Evolutionary conservation across 2,113 vertebrate species (phyloP).

Genomic region (Climacteris rufus): DNA sequence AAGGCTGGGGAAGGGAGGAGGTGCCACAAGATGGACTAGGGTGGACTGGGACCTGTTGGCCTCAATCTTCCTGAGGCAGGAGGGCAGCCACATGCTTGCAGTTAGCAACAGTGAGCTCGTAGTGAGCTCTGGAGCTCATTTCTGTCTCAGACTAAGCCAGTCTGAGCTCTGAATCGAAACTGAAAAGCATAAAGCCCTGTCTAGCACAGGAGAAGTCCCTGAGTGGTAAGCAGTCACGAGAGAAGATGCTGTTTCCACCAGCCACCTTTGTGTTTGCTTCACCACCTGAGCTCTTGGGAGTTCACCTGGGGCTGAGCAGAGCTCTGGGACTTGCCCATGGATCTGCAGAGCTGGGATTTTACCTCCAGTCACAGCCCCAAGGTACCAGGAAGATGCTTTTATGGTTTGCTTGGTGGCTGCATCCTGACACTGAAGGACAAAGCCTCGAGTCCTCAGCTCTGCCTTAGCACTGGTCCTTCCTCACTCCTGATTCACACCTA

Average conservation of each 20-base stretch:
- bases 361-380: not conserved
- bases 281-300: not conserved
- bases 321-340: accelerated
- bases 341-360: not conserved
- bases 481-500: not conserved
- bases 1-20: not conserved
- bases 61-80: not conserved
- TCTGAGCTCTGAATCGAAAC: not conserved
- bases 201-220: not conserved
- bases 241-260: not conserved
- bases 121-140: not conserved
- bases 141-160: not conserved
- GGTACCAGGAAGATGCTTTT: not conserved
- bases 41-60: not conserved
- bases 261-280: not conserved
- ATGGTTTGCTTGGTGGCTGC: not conserved
- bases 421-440: not conserved
- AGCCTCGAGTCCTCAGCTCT: not conserved
- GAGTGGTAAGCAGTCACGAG: not conserved
- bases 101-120: not conserved
- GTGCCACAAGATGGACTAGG: accelerated
- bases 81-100: not conserved
- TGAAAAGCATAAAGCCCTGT: not conserved
- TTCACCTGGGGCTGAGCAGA: not conserved
- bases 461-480: not conserved